Evolutionary conservation across 2,797 vertebrate genomes (phyloP), one percentile per base, ranked within the genome.

Genomic region (Perdix hodgsoniae): DNA sequence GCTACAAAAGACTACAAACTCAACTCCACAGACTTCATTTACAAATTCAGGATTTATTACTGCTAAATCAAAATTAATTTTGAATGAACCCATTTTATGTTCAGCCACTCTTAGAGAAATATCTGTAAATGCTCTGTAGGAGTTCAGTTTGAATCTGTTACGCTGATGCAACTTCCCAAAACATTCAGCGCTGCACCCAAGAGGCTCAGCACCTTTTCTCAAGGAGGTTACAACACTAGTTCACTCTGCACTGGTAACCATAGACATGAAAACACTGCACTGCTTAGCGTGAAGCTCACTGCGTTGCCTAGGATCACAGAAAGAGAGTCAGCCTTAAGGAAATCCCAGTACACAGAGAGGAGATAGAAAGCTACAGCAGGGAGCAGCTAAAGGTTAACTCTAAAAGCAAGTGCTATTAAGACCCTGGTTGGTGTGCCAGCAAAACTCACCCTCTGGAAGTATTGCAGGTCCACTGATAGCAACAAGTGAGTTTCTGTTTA

Each of bases 401-500:
- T 26, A 57, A 19, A 90, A 78, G 17, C 12, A 33, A 75, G 8
- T 16, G 65, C 14, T 1, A 83, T 8, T 2, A 74, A 56, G 33
- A 73, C 21, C 63, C 0, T 21, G 42, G 31, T 81, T 47, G 12
- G 3, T 10, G 6, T 0, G 0, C 39, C 56, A 14, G 3, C 15
- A 33, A 63, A 81, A 18, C 13, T 27, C 33, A 44, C 22, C 23
- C 42, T 63, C 22, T 15, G 11, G 31, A 83, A 92, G 9, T 11
- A 44, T 45, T 64, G 45, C 31, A 21, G 6, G 7, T 79, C 33
- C 31, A 60, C 33, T 10, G 14, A 63, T 0, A 86, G 27, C 27
- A 81, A n/a, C 22, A 75, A 45, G 22, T 56, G 23, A 13, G 8
- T 3, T 76, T 83, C 24, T 47, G 5, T 52, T 82, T 27, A 73